Evolutionary conservation across 2,113 vertebrate genomes (phyloP).

Genomic region (Hylia prasina): DNA sequence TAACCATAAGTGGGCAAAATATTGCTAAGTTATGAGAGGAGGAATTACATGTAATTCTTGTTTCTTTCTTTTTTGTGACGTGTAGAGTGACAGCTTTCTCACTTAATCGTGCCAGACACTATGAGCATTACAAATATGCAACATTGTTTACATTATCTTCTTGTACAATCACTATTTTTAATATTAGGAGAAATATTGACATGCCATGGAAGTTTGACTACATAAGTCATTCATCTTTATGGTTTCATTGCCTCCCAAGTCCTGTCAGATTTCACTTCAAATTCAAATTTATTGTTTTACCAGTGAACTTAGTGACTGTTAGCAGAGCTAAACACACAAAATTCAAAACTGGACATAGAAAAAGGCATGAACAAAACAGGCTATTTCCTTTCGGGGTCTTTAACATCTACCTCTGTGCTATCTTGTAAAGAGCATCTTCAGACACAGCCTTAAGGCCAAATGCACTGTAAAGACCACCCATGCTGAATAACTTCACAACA

Average conservation of each 20-base stretch:
- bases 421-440: not conserved
- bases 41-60: not conserved
- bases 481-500: not conserved
- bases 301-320: not conserved
- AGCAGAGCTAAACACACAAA: not conserved
- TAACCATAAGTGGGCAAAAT: not conserved
- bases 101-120: not conserved
- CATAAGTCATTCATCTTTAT: not conserved
- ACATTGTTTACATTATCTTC: not conserved
- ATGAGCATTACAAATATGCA: not conserved
- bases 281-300: not conserved
- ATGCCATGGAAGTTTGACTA: not conserved
- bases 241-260: not conserved
- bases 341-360: not conserved
- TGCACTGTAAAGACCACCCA: not conserved
- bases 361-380: not conserved
- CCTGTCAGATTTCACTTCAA: not conserved
- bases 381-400: not conserved
- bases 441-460: not conserved
- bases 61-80: not conserved
- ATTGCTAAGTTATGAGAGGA: not conserved
- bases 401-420: not conserved
- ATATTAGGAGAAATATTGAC: not conserved
- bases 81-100: not conserved
- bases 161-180: not conserved